Conservation (phyloP, 92 coral and sea anemone genomes). For the Muricea muricata region DNA sequence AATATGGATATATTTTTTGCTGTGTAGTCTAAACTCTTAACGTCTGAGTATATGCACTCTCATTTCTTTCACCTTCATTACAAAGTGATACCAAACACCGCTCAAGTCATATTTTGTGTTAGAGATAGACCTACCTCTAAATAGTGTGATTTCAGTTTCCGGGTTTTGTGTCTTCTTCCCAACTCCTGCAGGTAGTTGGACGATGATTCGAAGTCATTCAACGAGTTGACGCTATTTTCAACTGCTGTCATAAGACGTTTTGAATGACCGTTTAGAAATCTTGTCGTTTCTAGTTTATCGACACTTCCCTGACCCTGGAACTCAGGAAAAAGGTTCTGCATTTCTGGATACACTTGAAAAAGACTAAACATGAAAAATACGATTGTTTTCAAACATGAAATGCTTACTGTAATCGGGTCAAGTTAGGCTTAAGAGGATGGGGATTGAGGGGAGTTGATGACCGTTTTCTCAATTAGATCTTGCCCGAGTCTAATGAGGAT, state of each 20-base stretch:
- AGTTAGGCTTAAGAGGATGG: no score
- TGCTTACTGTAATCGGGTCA: no score
- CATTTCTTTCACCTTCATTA: no score
- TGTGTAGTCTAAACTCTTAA: no score
- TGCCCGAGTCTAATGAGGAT: no score
- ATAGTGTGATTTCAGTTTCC: conserved; percentile 75
- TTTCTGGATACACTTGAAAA: conserved; percentile 76
- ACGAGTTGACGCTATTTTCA: conserved; percentile 78
- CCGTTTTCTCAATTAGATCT: no score
- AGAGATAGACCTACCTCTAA: conserved; percentile 72
- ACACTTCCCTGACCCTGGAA: conserved; percentile 67
- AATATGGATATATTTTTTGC: no score
- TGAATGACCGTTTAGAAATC: conserved; percentile 77
- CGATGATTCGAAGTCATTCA: conserved; percentile 75
- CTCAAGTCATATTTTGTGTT: no score
- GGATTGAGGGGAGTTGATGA: no score
- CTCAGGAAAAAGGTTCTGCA: conserved; percentile 83
- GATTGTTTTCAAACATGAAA: no score
- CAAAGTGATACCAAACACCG: no score
- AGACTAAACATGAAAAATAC: conserved; percentile 49
- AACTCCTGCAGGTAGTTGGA: conserved; percentile 83
- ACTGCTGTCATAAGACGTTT: conserved; percentile 89
- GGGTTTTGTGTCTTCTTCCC: conserved; percentile 80
- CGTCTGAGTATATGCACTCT: no score
- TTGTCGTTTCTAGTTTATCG: conserved; percentile 69